Base-by-base conservation (phyloP, 2,888 invertebrate species). In the Tetragnatha montana region DNA sequence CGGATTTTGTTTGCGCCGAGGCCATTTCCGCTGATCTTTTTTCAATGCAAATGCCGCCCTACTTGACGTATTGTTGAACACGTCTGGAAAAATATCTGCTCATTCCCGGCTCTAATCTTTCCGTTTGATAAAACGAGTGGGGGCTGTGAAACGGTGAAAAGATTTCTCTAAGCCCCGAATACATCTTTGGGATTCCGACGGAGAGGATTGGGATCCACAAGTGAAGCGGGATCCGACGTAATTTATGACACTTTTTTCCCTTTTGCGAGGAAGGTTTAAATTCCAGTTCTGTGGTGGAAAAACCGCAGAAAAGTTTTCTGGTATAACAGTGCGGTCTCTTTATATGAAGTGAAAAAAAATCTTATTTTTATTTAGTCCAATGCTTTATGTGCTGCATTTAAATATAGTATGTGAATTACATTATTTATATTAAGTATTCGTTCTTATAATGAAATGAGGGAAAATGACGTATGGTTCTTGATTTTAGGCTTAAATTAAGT, bases 21-120 rank as follows among this genome's bases (percentile, higher is more conserved):
- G 71, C 89, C 89, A 89, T 89, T 89, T 89, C 75, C 81, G 81
- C 85, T 89, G 89, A 89, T 89, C 89, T 89, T 89, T 89, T 89
- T 89, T 89, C 89, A 89, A 89, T 89, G 89, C 89, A 89, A 89
- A 89, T 89, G 76, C 81, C 76, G 79, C 78, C 81, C 49, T 35
- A 85, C 85, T 85, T 85, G 89, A 89, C 89, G 89, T 85, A 89
- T 85, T 85, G 89, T 85, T 75, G 89, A 89, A 89, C 89, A 85
- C 81, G 89, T 85, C 76, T 85, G 76, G 71, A 50, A 74, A 60
- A 81, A 85, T 81, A 89, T 89, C 89, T 89, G 85, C 85, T 89
- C 89, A 89, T 85, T 78, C 81, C 47, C 71, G 73, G 89, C 81
- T 81, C 85, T 89, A 89, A 89, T 89, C 89, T 89, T 85, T 75